Percentiles rank a stretch among this genome's conserved stretches.
Evolutionary conservation across 2,888 invertebrate genomes (phyloP).

Genomic region (Oxyteleia sp.): DNA sequence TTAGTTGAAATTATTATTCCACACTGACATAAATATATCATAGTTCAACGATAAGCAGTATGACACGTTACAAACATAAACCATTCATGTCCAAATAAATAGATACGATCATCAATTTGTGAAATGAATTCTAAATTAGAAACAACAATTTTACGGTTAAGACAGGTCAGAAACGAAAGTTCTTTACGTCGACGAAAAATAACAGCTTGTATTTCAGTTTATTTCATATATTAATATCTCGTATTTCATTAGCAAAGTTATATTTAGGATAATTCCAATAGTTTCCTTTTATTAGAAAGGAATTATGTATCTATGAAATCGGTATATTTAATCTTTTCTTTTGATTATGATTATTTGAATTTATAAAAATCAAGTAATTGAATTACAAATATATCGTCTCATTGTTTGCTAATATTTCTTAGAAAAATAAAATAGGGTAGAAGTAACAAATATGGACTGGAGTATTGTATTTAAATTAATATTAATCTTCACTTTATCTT

Average conservation of each 20-base stretch:
- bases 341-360: too few relatives aligned
- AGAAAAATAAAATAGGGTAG: too few relatives aligned
- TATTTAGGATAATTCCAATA: slow-evolving; percentile 9
- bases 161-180: slow-evolving; percentile 46
- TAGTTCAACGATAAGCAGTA: slow-evolving; percentile 39
- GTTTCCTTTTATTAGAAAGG: not conserved
- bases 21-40: slow-evolving; percentile 62
- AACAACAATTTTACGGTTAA: slow-evolving; percentile 32
- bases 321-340: too few relatives aligned
- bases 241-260: slow-evolving; percentile 28
- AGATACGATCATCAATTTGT: slow-evolving; percentile 48
- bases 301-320: too few relatives aligned
- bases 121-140: slow-evolving; percentile 46
- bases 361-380: too few relatives aligned
- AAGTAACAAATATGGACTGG: too few relatives aligned
- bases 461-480: too few relatives aligned
- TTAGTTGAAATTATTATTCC: slow-evolving; percentile 60
- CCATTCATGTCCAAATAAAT: slow-evolving; percentile 42
- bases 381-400: too few relatives aligned
- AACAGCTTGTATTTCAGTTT: slow-evolving; percentile 11
- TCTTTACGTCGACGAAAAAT: slow-evolving; percentile 1
- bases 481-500: too few relatives aligned
- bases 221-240: slow-evolving; percentile 9
- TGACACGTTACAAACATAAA: slow-evolving; percentile 57
- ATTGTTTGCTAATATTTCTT: too few relatives aligned